Evolutionary conservation across 2,113 vertebrate genomes (phyloP), one percentile per base, ranked within the genome.

Genomic region (Bettongia penicillata): DNA sequence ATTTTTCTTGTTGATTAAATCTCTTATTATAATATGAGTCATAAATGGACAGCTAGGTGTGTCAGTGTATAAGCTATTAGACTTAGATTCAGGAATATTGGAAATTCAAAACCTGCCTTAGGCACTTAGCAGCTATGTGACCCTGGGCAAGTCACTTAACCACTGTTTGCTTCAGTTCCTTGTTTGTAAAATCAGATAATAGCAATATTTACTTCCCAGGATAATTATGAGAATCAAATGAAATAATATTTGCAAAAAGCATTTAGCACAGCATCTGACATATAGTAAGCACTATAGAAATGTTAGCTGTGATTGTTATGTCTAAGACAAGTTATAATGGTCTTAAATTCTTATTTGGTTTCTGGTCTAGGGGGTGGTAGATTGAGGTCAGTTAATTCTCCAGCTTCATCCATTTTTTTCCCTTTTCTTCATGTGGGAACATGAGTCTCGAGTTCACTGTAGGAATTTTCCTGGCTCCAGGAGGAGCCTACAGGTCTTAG

Each of bases 321-420:
- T 89, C 94, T 93, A 93, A 96, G 94, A 96, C 94, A 97, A 98
- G 96, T 93, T 94, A 48, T 51, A 53, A 68, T 94, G 90, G 51
- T 95, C 93, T 95, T 93, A 91, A 89, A 95, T 94, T 94, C 90
- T 51, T 97, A 93, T 92, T 53, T 94, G 94, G 51, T 92, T 96
- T 91, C 51, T 25, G 77, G 89, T 84, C 43, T 19, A 49, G 16
- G 77, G 47, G 93, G 23, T 43, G 61, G 1, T 92, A 50, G 57
- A 90, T 53, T 10, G 51, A 96, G 22, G 53, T 92, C 92, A 89
- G 55, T 93, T 91, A 94, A 91, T 26, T 50, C 37, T 25, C 47
- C 77, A 84, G 26, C 68, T 95, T 93, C 43, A 94, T 92, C 55
- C 53, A 47, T 43, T 0, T 92, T 52, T 90, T 94, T 31, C 93